phyloP scores from a whole-genome alignment of 30 jellyfish, hydroid and myxozoan species.

The Turritopsis rubra region DNA sequence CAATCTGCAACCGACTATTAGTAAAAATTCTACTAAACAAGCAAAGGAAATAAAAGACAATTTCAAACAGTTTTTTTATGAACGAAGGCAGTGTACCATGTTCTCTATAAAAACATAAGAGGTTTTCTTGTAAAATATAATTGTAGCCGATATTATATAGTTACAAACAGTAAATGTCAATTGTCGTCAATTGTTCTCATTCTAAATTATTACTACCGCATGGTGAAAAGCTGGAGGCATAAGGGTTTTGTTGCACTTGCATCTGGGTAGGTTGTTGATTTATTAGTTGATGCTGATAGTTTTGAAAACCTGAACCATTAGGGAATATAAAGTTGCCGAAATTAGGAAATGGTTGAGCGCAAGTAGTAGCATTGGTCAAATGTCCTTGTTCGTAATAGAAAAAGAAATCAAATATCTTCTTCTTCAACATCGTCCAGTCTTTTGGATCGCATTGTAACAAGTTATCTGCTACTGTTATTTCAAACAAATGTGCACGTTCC shows the following conservation, averaged over 20 bases:
- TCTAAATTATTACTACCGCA: too few species aligned
- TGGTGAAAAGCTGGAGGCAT: too few species aligned
- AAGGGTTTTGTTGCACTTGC: too few species aligned
- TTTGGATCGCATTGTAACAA: conserved; percentile 3
- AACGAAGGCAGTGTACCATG: conserved; percentile 7
- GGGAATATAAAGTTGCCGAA: conserved; percentile 8
- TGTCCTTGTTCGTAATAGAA: conserved; percentile 7
- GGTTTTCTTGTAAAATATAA: neutral
- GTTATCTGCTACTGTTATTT: neutral
- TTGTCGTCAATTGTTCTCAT: conserved; percentile 3
- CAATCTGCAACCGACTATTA: conserved; percentile 8
- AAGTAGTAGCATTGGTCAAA: conserved; percentile 7
- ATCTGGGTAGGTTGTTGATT: neutral
- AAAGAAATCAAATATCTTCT: conserved; percentile 1
- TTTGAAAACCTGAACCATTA: conserved; percentile 5
- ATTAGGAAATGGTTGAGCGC: conserved; percentile 12
- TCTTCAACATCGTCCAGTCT: too few species aligned
- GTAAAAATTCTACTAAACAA: conserved; percentile 5
- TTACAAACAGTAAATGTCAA: conserved; percentile 6
- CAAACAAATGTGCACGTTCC: neutral
- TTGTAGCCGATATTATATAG: conserved; percentile 1
- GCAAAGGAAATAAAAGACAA: conserved; percentile 2
- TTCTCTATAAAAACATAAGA: conserved; percentile 2
- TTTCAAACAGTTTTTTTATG: conserved; percentile 3
- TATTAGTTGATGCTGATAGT: conserved; percentile 9